These are phyloP conservation scores for Sisyra nigra DNA, from an alignment of 2,888 invertebrate species.

Conservation along the genomic window DNA sequence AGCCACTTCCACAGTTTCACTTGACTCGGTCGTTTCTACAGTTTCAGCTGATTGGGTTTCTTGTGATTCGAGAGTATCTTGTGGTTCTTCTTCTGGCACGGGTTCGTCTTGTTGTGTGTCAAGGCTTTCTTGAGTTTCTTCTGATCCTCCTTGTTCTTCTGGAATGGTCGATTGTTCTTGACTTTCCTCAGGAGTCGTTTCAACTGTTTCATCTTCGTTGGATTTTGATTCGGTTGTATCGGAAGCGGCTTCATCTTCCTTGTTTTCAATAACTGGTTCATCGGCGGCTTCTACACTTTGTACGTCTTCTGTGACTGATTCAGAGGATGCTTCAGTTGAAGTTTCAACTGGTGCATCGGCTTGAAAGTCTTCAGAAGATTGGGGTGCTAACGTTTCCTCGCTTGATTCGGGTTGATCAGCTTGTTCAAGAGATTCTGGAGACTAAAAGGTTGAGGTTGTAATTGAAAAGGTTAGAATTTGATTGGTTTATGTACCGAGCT, in stretches of 20 bases:
- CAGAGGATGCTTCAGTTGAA: conserved; percentile 14
- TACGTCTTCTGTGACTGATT: conserved; percentile 12
- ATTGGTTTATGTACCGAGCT: too few species aligned
- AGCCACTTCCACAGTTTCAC: conserved; percentile 16
- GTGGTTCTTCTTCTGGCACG: conserved; percentile 12
- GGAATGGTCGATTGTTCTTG: conserved; percentile 13
- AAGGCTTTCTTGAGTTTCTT: conserved; percentile 16
- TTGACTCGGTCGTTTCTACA: conserved; percentile 14
- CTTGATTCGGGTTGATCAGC: conserved; percentile 13
- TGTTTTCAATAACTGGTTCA: neutral
- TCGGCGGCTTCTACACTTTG: conserved; percentile 2
- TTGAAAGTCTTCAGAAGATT: conserved; percentile 15
- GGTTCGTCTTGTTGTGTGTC: conserved; percentile 22
- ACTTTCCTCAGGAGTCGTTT: conserved; percentile 11
- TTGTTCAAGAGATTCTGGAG: conserved; percentile 6
- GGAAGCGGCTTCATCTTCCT: neutral
- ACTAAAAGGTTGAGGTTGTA: too few species aligned
- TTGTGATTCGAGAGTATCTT: conserved; percentile 14
- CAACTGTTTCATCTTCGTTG: conserved; percentile 9
- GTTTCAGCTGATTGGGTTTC: conserved; percentile 18
- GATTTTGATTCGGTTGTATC: conserved; percentile 6
- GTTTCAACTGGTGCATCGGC: conserved; percentile 11
- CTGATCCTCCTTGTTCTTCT: conserved; percentile 12
- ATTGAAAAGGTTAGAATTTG: too few species aligned
- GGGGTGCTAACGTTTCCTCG: conserved; percentile 11